A percentile compares a stretch with the other conserved stretches of the same genome.
Conservation (phyloP, 2,113 vertebrate genomes). For the Bagarius yarrelli region DNA sequence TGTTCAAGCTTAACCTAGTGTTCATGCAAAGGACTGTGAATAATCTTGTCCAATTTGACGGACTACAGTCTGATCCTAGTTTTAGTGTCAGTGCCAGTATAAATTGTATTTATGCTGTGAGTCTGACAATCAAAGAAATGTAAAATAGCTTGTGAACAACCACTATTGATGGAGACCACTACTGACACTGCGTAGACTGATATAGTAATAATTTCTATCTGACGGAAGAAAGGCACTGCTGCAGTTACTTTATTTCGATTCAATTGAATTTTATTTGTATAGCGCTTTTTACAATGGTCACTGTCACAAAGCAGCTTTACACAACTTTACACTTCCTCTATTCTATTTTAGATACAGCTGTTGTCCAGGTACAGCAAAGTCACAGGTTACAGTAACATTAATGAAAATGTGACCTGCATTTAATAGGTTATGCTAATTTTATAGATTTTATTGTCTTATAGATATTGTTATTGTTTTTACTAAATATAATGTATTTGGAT, state of each 20-base stretch:
- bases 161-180: not conserved
- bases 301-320: no score
- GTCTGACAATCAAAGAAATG: not conserved
- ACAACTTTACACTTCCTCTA: not conserved
- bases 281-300: no score
- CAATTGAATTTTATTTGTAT: no score
- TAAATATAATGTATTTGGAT: not conserved
- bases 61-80: not conserved
- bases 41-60: not conserved
- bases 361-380: not conserved
- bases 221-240: not conserved
- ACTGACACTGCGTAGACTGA: no score
- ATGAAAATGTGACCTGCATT: not conserved
- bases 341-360: not conserved
- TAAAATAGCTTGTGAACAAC: not conserved
- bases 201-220: not conserved
- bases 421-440: not conserved
- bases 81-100: not conserved
- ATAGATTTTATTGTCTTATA: not conserved
- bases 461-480: no score
- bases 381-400: not conserved
- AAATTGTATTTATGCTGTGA: not conserved
- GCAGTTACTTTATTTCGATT: not conserved
- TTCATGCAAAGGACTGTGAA: not conserved
- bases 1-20: not conserved